Evolutionary conservation across 2,113 vertebrate genomes (phyloP).

Genomic region (Hiodon tergisus): DNA sequence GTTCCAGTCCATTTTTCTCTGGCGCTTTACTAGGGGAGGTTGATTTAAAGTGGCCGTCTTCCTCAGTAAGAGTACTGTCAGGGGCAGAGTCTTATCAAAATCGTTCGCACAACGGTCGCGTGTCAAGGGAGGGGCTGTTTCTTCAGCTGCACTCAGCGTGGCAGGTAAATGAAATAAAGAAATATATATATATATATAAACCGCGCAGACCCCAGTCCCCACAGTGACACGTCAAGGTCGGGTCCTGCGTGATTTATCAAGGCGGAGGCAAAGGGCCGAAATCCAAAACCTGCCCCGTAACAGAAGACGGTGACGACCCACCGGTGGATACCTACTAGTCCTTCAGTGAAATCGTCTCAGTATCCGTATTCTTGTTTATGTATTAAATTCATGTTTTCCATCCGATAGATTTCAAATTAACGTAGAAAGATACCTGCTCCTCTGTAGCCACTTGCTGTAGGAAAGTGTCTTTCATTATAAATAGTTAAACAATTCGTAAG

Average conservation of each 20-base stretch:
- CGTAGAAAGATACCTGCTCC: too few relatives aligned
- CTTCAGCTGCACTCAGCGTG: background rate
- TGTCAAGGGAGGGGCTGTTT: too few relatives aligned
- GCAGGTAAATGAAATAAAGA: background rate
- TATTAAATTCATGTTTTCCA: too few relatives aligned
- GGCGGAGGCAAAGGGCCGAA: background rate
- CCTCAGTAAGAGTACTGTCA: background rate
- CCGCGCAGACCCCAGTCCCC: background rate
- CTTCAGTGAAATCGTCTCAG: too few relatives aligned
- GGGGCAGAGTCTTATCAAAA: background rate
- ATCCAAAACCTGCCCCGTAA: background rate
- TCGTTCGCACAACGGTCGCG: too few relatives aligned
- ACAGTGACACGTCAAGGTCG: background rate
- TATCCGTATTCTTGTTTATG: too few relatives aligned
- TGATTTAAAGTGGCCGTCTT: slow-evolving; percentile 9
- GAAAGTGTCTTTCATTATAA: too few relatives aligned
- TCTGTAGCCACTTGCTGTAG: too few relatives aligned
- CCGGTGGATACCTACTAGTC: background rate
- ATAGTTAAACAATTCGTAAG: too few relatives aligned
- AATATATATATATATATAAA: background rate
- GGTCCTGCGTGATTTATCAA: background rate
- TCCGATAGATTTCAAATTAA: too few relatives aligned
- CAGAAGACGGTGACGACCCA: background rate
- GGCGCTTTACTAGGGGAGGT: slow-evolving; percentile 22
- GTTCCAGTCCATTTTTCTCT: background rate